Evolutionary conservation across 2,797 vertebrate genomes (phyloP).

Genomic region (Calcarius lapponicus): DNA sequence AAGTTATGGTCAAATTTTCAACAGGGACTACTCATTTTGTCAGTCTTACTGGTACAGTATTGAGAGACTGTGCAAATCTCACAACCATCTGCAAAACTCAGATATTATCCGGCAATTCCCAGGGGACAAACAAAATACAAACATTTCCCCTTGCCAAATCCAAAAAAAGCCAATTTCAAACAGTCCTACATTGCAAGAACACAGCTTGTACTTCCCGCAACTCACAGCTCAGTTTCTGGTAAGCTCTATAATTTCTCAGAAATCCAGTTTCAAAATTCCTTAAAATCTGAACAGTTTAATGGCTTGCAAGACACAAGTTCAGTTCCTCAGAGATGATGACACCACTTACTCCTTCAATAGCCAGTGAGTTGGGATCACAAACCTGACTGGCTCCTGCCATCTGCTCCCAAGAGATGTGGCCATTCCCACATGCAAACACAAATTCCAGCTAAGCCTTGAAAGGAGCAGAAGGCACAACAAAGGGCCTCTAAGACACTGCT

Average conservation of each 20-base stretch:
- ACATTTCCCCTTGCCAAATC: not conserved
- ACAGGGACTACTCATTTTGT: not conserved
- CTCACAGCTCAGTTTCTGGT: not conserved
- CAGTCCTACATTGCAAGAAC: not conserved
- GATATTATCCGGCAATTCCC: not conserved
- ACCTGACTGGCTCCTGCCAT: not conserved
- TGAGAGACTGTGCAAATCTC: not conserved
- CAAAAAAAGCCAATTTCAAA: not conserved
- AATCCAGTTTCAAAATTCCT: not conserved
- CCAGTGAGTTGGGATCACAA: not conserved
- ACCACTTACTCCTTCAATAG: not conserved
- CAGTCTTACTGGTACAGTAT: not conserved
- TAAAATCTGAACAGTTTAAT: not conserved
- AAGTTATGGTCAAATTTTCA: not conserved
- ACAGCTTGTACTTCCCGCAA: not conserved
- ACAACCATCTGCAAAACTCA: not conserved
- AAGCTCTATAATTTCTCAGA: not conserved
- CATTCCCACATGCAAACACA: fast-evolving
- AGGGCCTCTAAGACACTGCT: not conserved
- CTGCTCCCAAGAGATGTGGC: not conserved
- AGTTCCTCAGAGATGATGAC: not conserved
- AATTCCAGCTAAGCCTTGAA: not conserved
- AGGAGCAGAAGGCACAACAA: not conserved
- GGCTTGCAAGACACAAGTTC: not conserved
- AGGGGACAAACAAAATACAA: not conserved